Evolutionary conservation across 1,140 invertebrate genomes (phyloP).

Genomic region (Spodoptera litura): DNA sequence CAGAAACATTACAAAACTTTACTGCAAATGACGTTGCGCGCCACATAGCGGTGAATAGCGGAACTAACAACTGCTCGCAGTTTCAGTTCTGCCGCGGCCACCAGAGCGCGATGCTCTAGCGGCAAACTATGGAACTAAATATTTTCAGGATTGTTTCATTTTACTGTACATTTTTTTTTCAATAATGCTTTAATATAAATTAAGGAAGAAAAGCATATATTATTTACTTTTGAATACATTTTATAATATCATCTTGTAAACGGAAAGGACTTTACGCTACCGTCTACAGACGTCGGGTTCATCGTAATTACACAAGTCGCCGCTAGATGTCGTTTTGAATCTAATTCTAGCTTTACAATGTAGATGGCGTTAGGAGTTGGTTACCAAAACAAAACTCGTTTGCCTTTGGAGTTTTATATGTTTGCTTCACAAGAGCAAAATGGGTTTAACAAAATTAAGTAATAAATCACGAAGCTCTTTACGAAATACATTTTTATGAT

Average conservation of each 20-base stretch:
- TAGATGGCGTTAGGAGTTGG: not conserved
- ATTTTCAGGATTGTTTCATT: not conserved
- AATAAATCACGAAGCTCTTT: no score
- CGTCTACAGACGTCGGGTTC: not conserved
- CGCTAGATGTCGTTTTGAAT: slow-evolving; percentile 1
- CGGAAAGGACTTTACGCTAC: no score
- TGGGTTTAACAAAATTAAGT: no score
- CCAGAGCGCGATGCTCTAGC: not conserved
- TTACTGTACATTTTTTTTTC: no score
- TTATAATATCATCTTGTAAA: no score
- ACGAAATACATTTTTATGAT: no score
- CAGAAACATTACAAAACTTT: not conserved
- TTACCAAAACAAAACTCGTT: not conserved
- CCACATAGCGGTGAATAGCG: slow-evolving; percentile 2
- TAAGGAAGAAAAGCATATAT: not conserved
- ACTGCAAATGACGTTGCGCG: not conserved
- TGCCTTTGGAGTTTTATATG: not conserved
- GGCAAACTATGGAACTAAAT: not conserved
- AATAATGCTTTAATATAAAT: no score
- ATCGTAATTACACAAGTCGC: not conserved
- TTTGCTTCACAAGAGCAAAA: no score
- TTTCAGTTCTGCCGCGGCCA: not conserved
- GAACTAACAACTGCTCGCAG: not conserved
- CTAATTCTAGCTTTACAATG: not conserved
- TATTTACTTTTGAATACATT: not conserved